Conservation (phyloP, 2,113 vertebrate genomes). For the Glaucidium brasilianum region DNA sequence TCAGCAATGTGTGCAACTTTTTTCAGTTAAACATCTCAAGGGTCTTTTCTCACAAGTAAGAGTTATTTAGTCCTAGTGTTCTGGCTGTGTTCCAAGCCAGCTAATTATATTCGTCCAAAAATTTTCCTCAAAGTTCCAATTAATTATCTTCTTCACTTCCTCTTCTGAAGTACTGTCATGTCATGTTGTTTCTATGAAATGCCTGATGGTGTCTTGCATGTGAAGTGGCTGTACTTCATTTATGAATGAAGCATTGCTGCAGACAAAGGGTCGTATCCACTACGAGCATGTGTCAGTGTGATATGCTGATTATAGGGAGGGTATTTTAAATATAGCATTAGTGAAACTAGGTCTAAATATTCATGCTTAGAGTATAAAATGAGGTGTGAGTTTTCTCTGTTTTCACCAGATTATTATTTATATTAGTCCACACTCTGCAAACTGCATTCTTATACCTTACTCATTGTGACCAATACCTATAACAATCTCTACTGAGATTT, state of each 20-base stretch:
- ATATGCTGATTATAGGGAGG: not conserved
- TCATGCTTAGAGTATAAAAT: not conserved
- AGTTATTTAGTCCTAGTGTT: not conserved
- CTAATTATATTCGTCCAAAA: slow-evolving; percentile 4
- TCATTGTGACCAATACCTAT: not conserved
- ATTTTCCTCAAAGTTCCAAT: not conserved
- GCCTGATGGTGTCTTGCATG: not conserved
- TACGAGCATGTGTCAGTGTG: not conserved
- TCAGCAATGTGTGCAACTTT: not conserved
- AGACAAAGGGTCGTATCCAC: not conserved
- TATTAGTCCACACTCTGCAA: not conserved
- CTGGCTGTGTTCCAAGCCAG: not conserved
- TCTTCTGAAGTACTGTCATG: not conserved
- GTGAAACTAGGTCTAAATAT: not conserved
- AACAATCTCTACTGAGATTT: not conserved
- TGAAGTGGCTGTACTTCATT: not conserved
- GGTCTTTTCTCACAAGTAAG: not conserved
- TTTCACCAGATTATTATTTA: not conserved
- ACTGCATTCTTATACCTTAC: not conserved
- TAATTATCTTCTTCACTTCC: not conserved
- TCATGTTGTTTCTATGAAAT: not conserved
- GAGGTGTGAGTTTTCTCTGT: not conserved
- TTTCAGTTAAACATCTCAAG: not conserved
- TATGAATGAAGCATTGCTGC: not conserved
- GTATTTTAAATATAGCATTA: not conserved